Evolutionary conservation across 2,888 invertebrate species (phyloP).

Genomic region (Sepiola atlantica): DNA sequence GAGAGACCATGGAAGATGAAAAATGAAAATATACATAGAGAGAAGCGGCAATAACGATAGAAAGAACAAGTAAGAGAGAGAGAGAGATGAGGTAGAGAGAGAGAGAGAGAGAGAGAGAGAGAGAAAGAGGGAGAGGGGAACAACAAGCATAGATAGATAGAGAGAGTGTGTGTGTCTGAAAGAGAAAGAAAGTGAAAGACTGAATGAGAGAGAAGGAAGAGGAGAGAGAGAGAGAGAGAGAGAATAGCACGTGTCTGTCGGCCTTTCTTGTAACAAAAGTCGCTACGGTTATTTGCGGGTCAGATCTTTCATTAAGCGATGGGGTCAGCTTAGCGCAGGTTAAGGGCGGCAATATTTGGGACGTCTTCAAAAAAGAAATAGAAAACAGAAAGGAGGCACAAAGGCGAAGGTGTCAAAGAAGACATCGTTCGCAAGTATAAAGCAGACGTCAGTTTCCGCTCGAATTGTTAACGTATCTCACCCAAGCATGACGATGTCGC

Average conservation of each 20-base stretch:
- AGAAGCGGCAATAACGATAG: too few relatives aligned
- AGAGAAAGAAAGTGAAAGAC: too few relatives aligned
- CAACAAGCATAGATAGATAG: too few relatives aligned
- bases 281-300: background rate
- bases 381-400: background rate
- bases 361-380: background rate
- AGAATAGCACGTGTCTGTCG: background rate
- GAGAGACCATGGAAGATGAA: too few relatives aligned
- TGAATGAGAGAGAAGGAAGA: too few relatives aligned
- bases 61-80: too few relatives aligned
- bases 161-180: too few relatives aligned
- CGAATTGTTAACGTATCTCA: background rate
- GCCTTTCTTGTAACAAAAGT: background rate
- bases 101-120: background rate
- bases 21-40: too few relatives aligned
- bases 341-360: background rate
- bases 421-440: background rate
- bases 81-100: too few relatives aligned
- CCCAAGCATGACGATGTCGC: background rate
- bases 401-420: background rate
- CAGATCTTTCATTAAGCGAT: background rate
- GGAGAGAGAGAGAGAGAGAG: background rate
- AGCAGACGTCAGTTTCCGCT: background rate
- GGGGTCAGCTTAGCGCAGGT: background rate
- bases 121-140: background rate